Base-by-base conservation (phyloP, 2,888 invertebrate genomes). In the Elgonia sp. region DNA sequence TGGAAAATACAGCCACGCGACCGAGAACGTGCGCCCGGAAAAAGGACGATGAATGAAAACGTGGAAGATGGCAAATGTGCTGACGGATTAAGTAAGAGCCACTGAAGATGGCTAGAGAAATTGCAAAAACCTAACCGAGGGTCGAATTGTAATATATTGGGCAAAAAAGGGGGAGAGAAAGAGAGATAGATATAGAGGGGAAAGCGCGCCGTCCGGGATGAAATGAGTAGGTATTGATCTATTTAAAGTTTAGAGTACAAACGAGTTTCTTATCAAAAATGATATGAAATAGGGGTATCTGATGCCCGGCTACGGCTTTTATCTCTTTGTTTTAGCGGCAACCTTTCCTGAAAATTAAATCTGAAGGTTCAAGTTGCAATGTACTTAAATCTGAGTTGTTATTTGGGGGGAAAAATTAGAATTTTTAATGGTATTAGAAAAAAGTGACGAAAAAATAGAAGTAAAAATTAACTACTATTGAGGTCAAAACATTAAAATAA, bases 221-320 rank as follows among this genome's bases (percentile, higher is more conserved):
- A 93, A 94, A 94, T 94, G 93, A 93, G 94, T 93, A 93, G 93
- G 94, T 94, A 94, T 94, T 94, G 94, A 94, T 94, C 94, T 94
- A 94, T 94, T 94, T 94, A 94, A 94, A 94, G 94, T 94, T 94
- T 94, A 94, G 94, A 94, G 94, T 94, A 94, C 94, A 94, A 95
- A 94, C 94, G 94, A 94, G 94, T 94, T 94, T 94, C 94, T 95
- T 94, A 94, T 94, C 94, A 94, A 94, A 94, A 94, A 94, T 94
- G 92, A 94, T 94, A 94, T 94, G 93, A 94, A 94, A 94, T 93
- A 93, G 93, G 93, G 94, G 92, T 87, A 89, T 82, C 84, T 29
- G 80, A 82, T 72, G 86, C 77, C 90, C 86, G 88, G 81, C 76
- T 84, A 60, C 82, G 89, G 81, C 88, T 73, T 85, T 88, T 82